Evolutionary conservation across 2,113 vertebrate species (phyloP), one percentile per base, ranked within the genome.

Genomic region (Brachypteracias leptosomus): DNA sequence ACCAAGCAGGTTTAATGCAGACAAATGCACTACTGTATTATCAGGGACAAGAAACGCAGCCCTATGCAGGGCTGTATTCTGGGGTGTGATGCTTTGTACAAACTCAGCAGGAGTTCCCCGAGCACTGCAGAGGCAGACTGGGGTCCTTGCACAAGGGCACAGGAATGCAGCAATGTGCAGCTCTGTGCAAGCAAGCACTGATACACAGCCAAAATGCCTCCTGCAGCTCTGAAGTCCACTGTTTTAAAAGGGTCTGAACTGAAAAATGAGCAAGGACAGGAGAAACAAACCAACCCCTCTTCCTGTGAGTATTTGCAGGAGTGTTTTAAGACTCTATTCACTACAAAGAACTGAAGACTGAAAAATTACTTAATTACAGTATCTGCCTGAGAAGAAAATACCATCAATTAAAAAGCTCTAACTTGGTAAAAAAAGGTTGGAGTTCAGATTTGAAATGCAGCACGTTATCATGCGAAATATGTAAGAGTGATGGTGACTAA

Each of bases 331-430:
- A 89, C 38, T 83, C 29, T 75, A 49, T 54, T 79, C 58, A 44
- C 54, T 77, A 86, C 31, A 54, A 71, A 90, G 51, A 77, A 74
- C 6, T 46, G 51, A 86, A 75, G 38, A 91, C 55, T 81, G 42
- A 87, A 87, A 86, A 72, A 85, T 38, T 20, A 63, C 22, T 85
- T 86, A 70, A 77, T 84, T 84, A 59, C 13, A 38, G 58, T 66
- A 91, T 42, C 31, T 92, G 54, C 36, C 85, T 76, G 20, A 81
- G 47, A 90, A 93, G 71, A 93, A 93, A 84, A 86, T 33, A 79
- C 29, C 38, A 74, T 51, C n/a, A 74, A 42, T 35, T 67, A 63
- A 84, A 62, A 86, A 67, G 25, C 51, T 71, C 47, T 80, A 47
- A 59, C 81, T 92, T 61, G 40, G 55, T 13, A 95, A 46, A 59